Conservation (phyloP, 2,888 invertebrate species). For the Cylindroiulus punctatus region DNA sequence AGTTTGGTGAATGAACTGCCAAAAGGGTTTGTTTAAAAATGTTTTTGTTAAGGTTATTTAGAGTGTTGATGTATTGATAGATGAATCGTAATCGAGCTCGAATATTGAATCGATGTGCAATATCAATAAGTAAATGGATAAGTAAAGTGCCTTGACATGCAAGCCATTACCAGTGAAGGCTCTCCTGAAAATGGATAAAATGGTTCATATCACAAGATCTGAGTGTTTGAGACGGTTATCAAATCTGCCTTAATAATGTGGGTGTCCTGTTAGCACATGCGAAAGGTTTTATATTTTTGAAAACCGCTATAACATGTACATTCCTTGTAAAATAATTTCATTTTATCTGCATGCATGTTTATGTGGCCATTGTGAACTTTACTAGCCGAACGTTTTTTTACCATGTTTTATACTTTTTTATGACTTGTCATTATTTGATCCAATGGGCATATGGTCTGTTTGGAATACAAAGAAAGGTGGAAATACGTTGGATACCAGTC, state of each 20-base stretch:
- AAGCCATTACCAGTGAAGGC: neutral
- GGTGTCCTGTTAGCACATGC: conserved; percentile 40
- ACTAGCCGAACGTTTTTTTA: neutral
- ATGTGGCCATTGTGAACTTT: neutral
- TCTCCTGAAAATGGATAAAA: neutral
- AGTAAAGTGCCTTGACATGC: conserved; percentile 2
- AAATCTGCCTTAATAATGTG: conserved; percentile 29
- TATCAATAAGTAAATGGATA: neutral
- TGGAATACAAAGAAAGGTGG: neutral
- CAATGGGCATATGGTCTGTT: neutral
- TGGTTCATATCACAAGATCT: conserved; percentile 33
- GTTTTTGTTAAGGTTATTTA: neutral
- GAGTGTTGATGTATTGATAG: neutral
- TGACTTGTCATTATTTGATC: neutral
- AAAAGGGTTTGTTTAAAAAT: neutral
- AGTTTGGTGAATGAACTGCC: neutral
- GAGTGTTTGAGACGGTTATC: conserved; percentile 13
- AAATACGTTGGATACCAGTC: neutral
- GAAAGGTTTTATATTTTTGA: conserved; percentile 37
- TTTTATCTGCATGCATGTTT: conserved; percentile 20
- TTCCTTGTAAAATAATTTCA: conserved; percentile 14
- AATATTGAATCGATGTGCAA: neutral
- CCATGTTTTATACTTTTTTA: neutral
- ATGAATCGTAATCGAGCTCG: neutral
- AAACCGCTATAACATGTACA: conserved; percentile 39